These are phyloP conservation scores for Polietes domitor DNA, from an alignment of 2,888 invertebrate species.

Conservation along the genomic window DNA sequence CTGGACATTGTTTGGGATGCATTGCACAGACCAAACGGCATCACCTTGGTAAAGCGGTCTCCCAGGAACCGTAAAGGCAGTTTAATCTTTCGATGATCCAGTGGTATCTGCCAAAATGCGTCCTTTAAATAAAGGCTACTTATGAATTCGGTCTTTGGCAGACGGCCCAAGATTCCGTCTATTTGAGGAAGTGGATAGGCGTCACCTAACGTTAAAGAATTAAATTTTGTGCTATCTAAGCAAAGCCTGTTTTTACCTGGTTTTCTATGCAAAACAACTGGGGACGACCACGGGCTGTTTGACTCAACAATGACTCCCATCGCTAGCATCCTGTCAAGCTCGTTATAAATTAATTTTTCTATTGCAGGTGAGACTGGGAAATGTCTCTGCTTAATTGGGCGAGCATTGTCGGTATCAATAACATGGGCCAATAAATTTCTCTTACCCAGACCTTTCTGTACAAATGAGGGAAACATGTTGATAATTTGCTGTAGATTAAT, in stretches of 20 bases:
- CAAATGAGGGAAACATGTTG: constrained; percentile 54
- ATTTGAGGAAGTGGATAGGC: constrained; percentile 64
- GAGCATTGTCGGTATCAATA: constrained; percentile 56
- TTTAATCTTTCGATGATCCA: constrained; percentile 46
- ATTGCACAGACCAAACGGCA: constrained; percentile 45
- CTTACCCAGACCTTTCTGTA: constrained; percentile 50
- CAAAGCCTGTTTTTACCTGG: constrained; percentile 59
- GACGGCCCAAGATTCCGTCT: constrained; percentile 49
- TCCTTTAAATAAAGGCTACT: constrained; percentile 55
- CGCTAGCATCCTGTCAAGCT: constrained; percentile 73
- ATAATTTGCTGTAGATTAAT: background rate
- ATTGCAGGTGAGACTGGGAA: constrained; percentile 55
- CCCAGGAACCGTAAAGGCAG: constrained; percentile 60
- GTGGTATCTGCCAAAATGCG: constrained; percentile 57
- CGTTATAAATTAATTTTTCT: constrained; percentile 58
- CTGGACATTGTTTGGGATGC: constrained; percentile 29
- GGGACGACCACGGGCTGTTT: constrained; percentile 72
- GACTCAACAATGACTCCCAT: constrained; percentile 72
- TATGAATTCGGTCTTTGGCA: constrained; percentile 53
- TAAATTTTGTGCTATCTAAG: constrained; percentile 72
- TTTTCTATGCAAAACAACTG: constrained; percentile 60
- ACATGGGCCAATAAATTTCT: constrained; percentile 39
- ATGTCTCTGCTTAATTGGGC: constrained; percentile 64
- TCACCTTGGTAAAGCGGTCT: constrained; percentile 34
- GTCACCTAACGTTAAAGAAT: constrained; percentile 66